These are phyloP conservation scores for Myotis yumanensis DNA, from an alignment of 2,113 vertebrate genomes.

Conservation along the genomic window DNA sequence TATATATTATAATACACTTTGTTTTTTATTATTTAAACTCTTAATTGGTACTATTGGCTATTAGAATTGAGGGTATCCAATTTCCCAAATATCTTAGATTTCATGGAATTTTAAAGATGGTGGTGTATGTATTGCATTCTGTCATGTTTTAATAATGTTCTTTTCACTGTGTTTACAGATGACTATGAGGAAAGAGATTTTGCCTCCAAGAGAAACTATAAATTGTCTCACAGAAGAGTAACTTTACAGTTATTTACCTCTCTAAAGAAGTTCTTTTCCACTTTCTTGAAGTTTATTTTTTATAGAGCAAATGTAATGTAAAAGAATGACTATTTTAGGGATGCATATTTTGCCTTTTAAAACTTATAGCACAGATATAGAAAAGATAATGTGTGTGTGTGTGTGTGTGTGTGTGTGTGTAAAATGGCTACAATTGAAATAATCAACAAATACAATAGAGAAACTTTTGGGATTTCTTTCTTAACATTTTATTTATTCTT, in stretches of 20 bases:
- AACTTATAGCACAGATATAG: background rate
- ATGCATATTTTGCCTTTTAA: background rate
- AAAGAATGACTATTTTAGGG: background rate
- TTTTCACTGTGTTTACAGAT: background rate
- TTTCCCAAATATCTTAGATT: conserved; percentile 28
- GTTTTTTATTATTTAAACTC: background rate
- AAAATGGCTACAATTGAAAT: background rate
- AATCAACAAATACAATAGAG: background rate
- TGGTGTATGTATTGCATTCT: background rate
- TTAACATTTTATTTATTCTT: too few species aligned
- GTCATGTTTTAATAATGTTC: conserved; percentile 4
- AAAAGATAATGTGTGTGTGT: background rate
- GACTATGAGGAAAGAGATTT: background rate
- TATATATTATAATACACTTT: background rate
- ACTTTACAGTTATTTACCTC: background rate
- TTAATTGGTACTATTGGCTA: background rate
- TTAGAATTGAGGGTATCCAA: background rate
- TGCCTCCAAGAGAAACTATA: conserved; percentile 10
- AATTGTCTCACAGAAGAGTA: background rate
- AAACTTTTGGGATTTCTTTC: too few species aligned
- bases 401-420: background rate
- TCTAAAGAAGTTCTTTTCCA: conserved; percentile 16
- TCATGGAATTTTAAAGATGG: conserved; percentile 25
- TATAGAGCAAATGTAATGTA: background rate
- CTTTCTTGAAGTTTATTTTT: conserved; percentile 38